Percentiles rank a stretch among this genome's conserved stretches.
Evolutionary conservation across 2,113 vertebrate species (phyloP).

Genomic region (Antennarius striatus): DNA sequence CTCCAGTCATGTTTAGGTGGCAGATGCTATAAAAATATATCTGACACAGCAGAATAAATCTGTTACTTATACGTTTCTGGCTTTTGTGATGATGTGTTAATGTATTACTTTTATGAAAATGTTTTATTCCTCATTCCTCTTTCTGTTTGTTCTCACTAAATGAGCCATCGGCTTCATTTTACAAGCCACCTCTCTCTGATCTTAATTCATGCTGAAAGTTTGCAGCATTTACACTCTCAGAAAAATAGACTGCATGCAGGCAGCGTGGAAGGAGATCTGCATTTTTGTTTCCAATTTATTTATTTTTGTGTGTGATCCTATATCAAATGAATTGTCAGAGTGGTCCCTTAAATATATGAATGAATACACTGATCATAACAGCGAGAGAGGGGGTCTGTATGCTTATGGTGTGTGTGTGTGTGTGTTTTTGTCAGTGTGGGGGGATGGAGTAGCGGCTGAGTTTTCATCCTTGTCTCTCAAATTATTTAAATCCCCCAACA

Average conservation of each 20-base stretch:
- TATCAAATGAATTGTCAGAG: too few species aligned
- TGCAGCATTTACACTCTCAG: too few species aligned
- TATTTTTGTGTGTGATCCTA: too few species aligned
- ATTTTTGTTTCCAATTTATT: too few species aligned
- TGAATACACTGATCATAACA: conserved; percentile 2
- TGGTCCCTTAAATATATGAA: too few species aligned
- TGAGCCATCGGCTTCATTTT: too few species aligned
- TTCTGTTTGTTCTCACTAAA: too few species aligned
- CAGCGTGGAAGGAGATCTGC: too few species aligned
- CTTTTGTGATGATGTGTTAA: neutral
- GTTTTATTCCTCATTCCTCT: neutral
- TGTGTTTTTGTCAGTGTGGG: conserved; percentile 25
- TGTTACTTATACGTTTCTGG: neutral
- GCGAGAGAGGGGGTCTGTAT: neutral
- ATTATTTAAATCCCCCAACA: conserved; percentile 81
- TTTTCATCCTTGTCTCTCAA: conserved; percentile 70
- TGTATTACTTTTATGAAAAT: neutral
- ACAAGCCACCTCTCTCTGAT: too few species aligned
- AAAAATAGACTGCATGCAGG: too few species aligned
- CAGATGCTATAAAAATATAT: conserved; percentile 15
- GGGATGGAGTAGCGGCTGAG: conserved; percentile 42
- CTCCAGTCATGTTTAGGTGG: conserved; percentile 1
- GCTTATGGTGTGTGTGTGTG: neutral
- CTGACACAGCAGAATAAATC: neutral
- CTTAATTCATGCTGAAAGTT: too few species aligned